phyloP scores from a whole-genome alignment of 2,888 invertebrate genomes.

The Agrochola macilenta region DNA sequence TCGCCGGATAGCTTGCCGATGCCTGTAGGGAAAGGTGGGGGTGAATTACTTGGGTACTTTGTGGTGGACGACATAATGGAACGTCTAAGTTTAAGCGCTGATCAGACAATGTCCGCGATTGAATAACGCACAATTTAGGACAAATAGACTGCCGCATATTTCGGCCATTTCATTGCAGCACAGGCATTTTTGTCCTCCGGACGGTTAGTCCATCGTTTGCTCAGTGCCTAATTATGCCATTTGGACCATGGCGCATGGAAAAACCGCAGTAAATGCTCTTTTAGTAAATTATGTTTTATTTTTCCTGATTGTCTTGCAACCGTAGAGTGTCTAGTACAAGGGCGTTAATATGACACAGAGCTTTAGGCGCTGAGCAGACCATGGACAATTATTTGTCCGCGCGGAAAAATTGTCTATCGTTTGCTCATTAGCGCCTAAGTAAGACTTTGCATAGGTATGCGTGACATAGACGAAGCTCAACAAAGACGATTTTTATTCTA shows the following conservation, averaged over 20 bases:
- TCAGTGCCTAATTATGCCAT: background rate
- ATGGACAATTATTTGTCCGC: no score
- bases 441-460: background rate
- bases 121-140: background rate
- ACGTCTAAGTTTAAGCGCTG: background rate
- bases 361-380: no score
- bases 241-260: background rate
- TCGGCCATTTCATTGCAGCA: background rate
- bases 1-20: constrained; percentile 95
- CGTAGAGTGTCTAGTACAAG: background rate
- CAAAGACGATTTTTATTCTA: background rate
- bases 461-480: background rate
- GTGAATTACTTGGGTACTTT: background rate
- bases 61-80: background rate
- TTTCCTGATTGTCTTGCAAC: background rate
- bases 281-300: background rate
- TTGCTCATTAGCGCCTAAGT: no score
- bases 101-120: background rate
- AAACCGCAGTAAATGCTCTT: background rate
- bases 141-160: background rate
- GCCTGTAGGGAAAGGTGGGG: constrained; percentile 86
- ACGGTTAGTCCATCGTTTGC: background rate
- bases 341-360: background rate
- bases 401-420: no score
- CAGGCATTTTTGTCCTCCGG: background rate